Evolutionary conservation across 2,888 invertebrate genomes (phyloP).

Genomic region (Drosophila ochracea): DNA sequence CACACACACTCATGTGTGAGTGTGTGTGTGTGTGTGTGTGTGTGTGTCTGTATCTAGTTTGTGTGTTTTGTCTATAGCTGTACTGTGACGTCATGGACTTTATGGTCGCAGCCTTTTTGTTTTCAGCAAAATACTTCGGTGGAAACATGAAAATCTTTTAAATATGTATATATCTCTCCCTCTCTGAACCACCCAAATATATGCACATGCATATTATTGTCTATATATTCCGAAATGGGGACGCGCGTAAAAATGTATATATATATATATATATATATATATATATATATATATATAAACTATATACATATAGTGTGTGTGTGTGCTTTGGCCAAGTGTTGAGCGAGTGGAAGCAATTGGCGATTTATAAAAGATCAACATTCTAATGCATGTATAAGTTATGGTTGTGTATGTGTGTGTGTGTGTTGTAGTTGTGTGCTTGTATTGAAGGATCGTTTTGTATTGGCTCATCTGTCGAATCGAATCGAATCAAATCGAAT

Average conservation of each 20-base stretch:
- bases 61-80: slow-evolving; percentile 24
- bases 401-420: not conserved
- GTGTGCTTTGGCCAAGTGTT: slow-evolving; percentile 43
- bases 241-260: slow-evolving; percentile 31
- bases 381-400: not conserved
- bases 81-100: slow-evolving; percentile 61
- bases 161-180: not conserved
- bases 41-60: slow-evolving; percentile 19
- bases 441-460: not conserved
- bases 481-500: not conserved
- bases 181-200: not conserved
- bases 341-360: slow-evolving; percentile 52
- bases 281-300: not conserved
- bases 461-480: slow-evolving; percentile 7
- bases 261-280: not conserved
- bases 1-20: not conserved
- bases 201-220: slow-evolving; percentile 1
- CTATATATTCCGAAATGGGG: slow-evolving; percentile 44
- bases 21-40: slow-evolving; percentile 16
- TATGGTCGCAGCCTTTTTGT: slow-evolving; percentile 53
- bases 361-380: slow-evolving; percentile 30
- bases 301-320: not conserved
- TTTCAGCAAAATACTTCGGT: slow-evolving; percentile 47
- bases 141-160: slow-evolving; percentile 44
- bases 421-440: not conserved